Percentiles rank a stretch among this genome's conserved stretches.
Evolutionary conservation across 2,888 invertebrate genomes (phyloP).

Genomic region (Cryptops parisi): DNA sequence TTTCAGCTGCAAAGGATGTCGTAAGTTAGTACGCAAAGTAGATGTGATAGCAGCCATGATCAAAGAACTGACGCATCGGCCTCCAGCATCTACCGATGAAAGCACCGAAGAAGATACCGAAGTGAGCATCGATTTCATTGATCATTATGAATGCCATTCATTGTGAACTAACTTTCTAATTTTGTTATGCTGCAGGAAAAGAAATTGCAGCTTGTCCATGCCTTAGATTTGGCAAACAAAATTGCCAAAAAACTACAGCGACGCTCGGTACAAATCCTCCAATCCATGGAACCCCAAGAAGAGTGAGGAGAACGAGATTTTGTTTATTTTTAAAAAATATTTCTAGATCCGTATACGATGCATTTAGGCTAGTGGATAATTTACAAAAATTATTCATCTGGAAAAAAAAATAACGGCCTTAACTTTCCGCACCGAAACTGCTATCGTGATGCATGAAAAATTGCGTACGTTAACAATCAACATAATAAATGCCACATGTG

Average conservation of each 20-base stretch:
- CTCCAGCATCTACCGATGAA: background rate
- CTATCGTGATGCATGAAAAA: too few relatives aligned
- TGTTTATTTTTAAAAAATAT: background rate
- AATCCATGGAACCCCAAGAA: background rate
- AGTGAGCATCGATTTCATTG: too few relatives aligned
- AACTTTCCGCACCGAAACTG: too few relatives aligned
- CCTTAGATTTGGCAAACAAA: conserved; percentile 13
- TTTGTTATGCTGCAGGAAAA: background rate
- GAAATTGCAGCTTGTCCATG: conserved; percentile 10
- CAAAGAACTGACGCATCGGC: background rate
- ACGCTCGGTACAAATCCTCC: conserved; percentile 10
- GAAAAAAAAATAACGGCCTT: too few relatives aligned
- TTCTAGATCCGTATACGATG: background rate
- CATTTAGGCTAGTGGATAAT: too few relatives aligned
- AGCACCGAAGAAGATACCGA: conserved; percentile 9
- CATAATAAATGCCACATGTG: too few relatives aligned
- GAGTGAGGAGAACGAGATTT: background rate
- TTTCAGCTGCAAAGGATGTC: conserved; percentile 12
- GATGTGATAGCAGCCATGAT: conserved; percentile 7
- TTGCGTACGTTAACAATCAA: too few relatives aligned
- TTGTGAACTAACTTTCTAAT: background rate
- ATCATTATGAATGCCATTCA: background rate
- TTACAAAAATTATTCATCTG: too few relatives aligned
- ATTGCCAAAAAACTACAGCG: conserved; percentile 9
- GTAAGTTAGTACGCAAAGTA: background rate